Evolutionary conservation across 2,113 vertebrate species (phyloP), one percentile per base, ranked within the genome.

Genomic region (Oreochromis spilurus): DNA sequence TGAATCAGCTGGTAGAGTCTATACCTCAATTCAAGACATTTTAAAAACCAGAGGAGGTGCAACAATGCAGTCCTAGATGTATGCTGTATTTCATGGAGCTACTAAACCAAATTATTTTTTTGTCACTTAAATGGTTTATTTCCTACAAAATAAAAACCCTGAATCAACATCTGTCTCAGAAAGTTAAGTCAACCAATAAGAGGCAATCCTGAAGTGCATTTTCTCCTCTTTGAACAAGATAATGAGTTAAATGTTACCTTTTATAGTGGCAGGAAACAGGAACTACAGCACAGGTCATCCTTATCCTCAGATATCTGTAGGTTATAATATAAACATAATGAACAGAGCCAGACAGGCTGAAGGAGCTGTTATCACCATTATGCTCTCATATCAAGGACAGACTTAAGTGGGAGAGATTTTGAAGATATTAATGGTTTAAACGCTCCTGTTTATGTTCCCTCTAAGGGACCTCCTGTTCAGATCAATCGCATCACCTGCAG

Each of bases 201-300:
- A 36, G 6, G 9, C 1, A 21, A 17, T 5, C 4, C 77, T 3
- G 10, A 34, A 72, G 58, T 11, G 6, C 34, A 40, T 10, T 2
- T 4, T 11, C 4, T 24, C 21, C 14, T 53, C n/a, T 16, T 2
- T n/a, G 60, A n/a, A 21, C n/a, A 53, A 17, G 1, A 29, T 2
- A 43, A 8, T 19, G 16, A 5, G n/a, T 12, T 1, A 38, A 36
- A 29, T 21, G 3, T 62, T 29, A 92, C 85, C 80, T 93, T 91
- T 91, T 89, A 53, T 92, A 93, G 78, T 58, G 55, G 45, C 92
- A 93, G 82, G 91, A 92, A 70, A 94, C 90, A 3, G 86, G 89
- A 21, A 93, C 70, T 1, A 78, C 81, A 45, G 52, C 81, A 8
- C 10, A 13, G 17, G 6, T 6, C n/a, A 3, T 36, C 75, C 89